Percentiles rank a stretch among this genome's conserved stretches.
Evolutionary conservation across 2,113 vertebrate species (phyloP).

Genomic region (Sturnus vulgaris): DNA sequence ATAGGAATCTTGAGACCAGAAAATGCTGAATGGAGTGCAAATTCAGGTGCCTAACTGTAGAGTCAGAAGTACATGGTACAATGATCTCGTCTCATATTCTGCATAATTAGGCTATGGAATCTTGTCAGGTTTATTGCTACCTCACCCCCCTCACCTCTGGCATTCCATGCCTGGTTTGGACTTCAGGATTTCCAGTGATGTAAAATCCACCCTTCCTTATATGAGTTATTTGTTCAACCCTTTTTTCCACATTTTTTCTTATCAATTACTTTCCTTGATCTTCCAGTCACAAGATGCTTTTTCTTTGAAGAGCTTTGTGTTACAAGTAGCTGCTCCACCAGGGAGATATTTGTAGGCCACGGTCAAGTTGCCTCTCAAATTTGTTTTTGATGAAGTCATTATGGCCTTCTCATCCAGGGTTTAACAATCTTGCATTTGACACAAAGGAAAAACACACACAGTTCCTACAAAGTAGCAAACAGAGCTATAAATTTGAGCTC

Average conservation of each 20-base stretch:
- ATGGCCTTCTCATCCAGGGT: background rate
- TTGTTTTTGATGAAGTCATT: background rate
- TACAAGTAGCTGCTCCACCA: background rate
- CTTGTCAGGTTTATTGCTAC: background rate
- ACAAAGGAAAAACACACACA: background rate
- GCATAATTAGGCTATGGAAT: background rate
- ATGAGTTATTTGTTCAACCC: background rate
- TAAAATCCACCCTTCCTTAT: background rate
- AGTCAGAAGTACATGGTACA: background rate
- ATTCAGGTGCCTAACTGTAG: background rate
- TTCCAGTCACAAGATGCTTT: background rate
- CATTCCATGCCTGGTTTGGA: background rate
- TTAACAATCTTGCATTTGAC: background rate
- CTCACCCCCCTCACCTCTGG: background rate
- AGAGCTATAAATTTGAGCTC: background rate
- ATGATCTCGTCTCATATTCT: background rate
- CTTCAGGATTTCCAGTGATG: background rate
- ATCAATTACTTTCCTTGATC: background rate
- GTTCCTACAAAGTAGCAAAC: background rate
- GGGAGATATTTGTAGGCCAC: background rate
- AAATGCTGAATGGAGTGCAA: background rate
- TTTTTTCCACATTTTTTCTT: background rate
- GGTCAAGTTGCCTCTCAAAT: background rate
- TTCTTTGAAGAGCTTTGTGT: background rate
- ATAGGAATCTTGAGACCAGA: background rate